phyloP scores from a whole-genome alignment of 2,797 vertebrate species.

The Sebastes matsubarae region DNA sequence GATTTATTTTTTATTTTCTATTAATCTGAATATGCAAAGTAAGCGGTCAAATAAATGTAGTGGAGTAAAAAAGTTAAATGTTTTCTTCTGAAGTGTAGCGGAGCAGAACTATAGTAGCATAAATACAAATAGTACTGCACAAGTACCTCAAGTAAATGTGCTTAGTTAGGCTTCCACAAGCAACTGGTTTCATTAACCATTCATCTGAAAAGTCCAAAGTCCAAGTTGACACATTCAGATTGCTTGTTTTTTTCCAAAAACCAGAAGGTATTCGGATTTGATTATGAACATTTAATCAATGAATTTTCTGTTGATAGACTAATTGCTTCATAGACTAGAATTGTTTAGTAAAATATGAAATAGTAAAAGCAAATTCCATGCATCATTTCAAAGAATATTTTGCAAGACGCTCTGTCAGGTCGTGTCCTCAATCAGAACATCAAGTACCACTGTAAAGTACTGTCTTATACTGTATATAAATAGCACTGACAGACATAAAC shows the following conservation, averaged over 20 bases:
- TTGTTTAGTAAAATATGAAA: not conserved
- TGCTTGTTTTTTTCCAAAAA: not conserved
- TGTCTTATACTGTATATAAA: not conserved
- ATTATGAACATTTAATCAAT: not conserved
- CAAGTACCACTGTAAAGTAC: not conserved
- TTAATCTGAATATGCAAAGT: no score
- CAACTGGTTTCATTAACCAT: fast-evolving
- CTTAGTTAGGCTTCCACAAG: not conserved
- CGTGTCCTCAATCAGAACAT: not conserved
- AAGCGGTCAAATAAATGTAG: not conserved
- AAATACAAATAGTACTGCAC: not conserved
- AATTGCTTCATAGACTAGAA: not conserved
- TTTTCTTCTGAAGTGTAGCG: not conserved
- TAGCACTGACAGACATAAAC: not conserved
- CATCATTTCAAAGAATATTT: not conserved
- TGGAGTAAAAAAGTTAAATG: not conserved
- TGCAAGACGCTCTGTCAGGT: not conserved
- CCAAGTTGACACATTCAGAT: not conserved
- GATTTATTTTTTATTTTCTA: no score
- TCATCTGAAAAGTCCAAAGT: not conserved
- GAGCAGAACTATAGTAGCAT: not conserved
- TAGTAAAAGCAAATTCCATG: not conserved
- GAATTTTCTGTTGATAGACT: not conserved
- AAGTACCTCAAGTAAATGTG: not conserved
- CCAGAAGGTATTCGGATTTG: not conserved